Base-by-base conservation (phyloP, 2,797 vertebrate species). In the Iguana delicatissima region DNA sequence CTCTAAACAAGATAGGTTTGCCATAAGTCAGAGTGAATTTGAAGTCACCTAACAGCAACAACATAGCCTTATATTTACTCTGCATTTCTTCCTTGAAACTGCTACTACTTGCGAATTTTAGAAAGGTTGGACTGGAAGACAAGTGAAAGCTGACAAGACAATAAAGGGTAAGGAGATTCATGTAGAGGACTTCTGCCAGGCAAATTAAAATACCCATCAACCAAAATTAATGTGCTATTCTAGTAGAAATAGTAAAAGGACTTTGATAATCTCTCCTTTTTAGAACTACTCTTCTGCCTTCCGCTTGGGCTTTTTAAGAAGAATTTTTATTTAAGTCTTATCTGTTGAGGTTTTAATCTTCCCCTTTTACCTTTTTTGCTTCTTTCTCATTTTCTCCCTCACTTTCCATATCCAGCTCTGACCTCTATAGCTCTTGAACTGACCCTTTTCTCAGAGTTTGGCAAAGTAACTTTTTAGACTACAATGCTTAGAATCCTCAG, bases 201-300 rank as follows among this genome's bases (percentile, higher is more conserved):
- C 59, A 87, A 83, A 83, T 55, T 77, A 87, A 67, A 67, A 52
- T 83, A 50, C 32, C 50, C 84, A 55, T 83, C 22, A 20, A 46
- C 22, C 10, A 13, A 77, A 38, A 81, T 52, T 52, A 73, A 73
- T 3, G 67, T 86, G 26, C n/a, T 13, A 46, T 67, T 83, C 24
- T 52, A 50, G 8, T 35, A 50, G n/a, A 55, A 69, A 84, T 57
- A 79, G 55, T 67, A 67, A 29, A 9, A 57, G 67, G 20, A 18
- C 35, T 69, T 16, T 79, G 50, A 82, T 59, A n/a, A 82, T 84
- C 3, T 50, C 22, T 80, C 20, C 14, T 62, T 62, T n/a, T 80
- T 38, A 38, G 32, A 35, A 42, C 10, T 18, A 46, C 32, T 72
- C 12, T 89, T 12, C 29, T 59, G 12, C 32, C 7, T 38, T n/a